Conservation (phyloP, 2,797 vertebrate genomes). For the Liparis tanakae region DNA sequence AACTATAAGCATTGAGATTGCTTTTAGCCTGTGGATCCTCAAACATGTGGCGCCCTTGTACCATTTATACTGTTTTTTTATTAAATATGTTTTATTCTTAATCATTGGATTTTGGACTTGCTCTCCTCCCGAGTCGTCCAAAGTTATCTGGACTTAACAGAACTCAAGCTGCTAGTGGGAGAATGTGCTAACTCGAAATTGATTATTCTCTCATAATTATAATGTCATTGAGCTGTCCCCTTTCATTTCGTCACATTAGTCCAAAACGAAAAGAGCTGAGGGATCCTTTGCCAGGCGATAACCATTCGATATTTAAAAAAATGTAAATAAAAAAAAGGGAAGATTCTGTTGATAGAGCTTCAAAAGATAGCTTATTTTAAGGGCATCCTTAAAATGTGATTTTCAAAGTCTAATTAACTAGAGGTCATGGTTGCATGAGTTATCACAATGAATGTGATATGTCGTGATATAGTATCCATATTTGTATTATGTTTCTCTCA, state of each 20-base stretch:
- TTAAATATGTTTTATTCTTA: too few relatives aligned
- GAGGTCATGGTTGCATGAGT: background rate
- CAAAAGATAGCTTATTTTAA: background rate
- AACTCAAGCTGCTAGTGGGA: too few relatives aligned
- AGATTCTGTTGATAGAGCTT: background rate
- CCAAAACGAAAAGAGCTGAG: background rate
- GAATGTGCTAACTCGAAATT: too few relatives aligned
- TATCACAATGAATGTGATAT: background rate
- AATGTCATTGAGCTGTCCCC: background rate
- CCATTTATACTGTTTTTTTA: too few relatives aligned
- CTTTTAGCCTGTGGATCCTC: too few relatives aligned
- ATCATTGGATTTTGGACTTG: too few relatives aligned
- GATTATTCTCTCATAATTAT: background rate
- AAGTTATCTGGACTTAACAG: too few relatives aligned
- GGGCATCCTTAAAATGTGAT: background rate
- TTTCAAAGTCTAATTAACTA: background rate
- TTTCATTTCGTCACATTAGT: background rate
- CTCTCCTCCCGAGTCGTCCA: too few relatives aligned
- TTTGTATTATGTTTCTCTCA: background rate
- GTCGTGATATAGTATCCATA: background rate
- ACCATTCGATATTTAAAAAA: background rate
- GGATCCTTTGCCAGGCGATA: background rate
- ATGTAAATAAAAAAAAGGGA: background rate
- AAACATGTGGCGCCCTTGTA: too few relatives aligned
- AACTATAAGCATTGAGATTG: too few relatives aligned